Conservation (phyloP, 2,888 invertebrate species). For the Hedya salicella region DNA sequence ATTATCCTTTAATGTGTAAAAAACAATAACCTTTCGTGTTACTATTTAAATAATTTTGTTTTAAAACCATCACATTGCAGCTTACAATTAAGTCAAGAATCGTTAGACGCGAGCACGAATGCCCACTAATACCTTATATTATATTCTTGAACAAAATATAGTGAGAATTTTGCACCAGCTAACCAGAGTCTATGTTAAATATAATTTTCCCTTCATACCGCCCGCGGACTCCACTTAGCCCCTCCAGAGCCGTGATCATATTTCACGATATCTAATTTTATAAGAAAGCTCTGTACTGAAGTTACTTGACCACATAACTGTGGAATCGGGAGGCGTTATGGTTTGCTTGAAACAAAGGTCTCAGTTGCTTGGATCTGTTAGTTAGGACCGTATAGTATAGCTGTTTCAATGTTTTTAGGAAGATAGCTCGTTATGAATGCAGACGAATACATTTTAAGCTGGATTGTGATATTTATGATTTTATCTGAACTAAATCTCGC, state of each 20-base stretch:
- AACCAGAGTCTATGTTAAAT: conserved; percentile 19
- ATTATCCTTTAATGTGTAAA: too few species aligned
- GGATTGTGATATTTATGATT: too few species aligned
- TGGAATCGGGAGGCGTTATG: background rate
- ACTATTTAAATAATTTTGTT: too few species aligned
- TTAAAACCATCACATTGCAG: too few species aligned
- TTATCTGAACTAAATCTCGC: too few species aligned
- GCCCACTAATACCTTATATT: background rate
- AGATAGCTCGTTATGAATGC: background rate
- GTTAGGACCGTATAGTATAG: background rate
- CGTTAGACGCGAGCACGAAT: conserved; percentile 7
- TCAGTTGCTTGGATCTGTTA: background rate
- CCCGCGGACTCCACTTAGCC: conserved; percentile 37
- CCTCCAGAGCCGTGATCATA: conserved; percentile 26
- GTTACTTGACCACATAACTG: background rate
- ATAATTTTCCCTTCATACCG: conserved; percentile 29
- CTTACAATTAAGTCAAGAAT: too few species aligned
- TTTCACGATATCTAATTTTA: conserved; percentile 36
- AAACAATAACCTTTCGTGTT: too few species aligned
- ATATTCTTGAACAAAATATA: conserved; percentile 18
- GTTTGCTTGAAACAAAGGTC: background rate
- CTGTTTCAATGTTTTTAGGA: background rate
- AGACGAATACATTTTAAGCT: background rate
- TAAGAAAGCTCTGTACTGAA: conserved; percentile 24
- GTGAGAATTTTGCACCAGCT: conserved; percentile 4